Evolutionary conservation across 2,888 invertebrate species (phyloP).

Genomic region (Odontomyia ornata): DNA sequence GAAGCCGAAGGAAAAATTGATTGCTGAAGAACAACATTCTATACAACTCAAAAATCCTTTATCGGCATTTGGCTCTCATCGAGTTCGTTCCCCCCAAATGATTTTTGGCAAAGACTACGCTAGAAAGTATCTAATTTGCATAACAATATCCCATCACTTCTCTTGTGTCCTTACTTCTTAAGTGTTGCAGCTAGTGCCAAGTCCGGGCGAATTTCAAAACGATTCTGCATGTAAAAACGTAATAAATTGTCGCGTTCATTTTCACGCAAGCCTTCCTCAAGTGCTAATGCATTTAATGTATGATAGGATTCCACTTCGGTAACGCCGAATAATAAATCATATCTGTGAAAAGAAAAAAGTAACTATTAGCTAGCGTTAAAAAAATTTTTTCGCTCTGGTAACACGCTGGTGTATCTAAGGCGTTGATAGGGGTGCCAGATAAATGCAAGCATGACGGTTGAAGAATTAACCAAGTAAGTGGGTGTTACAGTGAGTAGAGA

Average conservation of each 20-base stretch:
- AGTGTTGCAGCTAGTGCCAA: slow-evolving; percentile 71
- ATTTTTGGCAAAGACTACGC: slow-evolving; percentile 18
- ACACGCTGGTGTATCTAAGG: slow-evolving; percentile 20
- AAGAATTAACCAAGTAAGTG: neutral
- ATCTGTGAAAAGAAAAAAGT: slow-evolving; percentile 66
- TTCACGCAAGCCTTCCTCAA: slow-evolving; percentile 78
- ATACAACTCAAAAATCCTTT: slow-evolving; percentile 1
- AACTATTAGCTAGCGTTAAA: slow-evolving; percentile 11
- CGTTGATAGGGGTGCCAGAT: neutral
- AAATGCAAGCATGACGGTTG: slow-evolving; percentile 4
- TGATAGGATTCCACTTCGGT: slow-evolving; percentile 85
- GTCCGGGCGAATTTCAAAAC: slow-evolving; percentile 80
- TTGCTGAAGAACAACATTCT: too few relatives aligned
- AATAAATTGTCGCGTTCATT: slow-evolving; percentile 80
- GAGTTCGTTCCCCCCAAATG: too few relatives aligned
- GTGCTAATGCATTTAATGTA: slow-evolving; percentile 75
- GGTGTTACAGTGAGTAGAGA: neutral
- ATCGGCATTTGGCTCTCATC: too few relatives aligned
- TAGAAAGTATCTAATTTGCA: neutral
- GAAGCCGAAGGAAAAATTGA: too few relatives aligned
- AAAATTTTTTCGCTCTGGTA: slow-evolving; percentile 26
- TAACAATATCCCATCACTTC: neutral
- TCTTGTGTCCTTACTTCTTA: slow-evolving; percentile 66
- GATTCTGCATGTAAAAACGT: slow-evolving; percentile 78
- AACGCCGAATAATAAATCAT: slow-evolving; percentile 86